These are phyloP conservation scores for Stenurella melanura DNA, from an alignment of 2,888 invertebrate genomes.

Conservation along the genomic window DNA sequence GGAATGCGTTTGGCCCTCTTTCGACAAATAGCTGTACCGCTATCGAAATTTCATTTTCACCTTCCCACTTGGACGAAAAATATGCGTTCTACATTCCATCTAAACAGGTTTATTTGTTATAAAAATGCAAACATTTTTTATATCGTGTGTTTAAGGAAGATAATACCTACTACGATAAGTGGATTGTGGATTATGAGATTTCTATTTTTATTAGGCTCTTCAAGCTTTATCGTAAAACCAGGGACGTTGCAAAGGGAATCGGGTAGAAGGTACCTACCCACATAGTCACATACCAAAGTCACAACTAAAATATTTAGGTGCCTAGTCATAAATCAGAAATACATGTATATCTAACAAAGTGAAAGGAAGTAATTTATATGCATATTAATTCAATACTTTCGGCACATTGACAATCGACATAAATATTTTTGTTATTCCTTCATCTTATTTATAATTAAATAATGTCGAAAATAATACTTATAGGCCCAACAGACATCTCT, in stretches of 20 bases:
- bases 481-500: too few species aligned
- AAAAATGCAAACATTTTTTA: slow-evolving; percentile 38
- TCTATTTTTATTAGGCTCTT: not conserved
- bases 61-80: slow-evolving; percentile 44
- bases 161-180: not conserved
- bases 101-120: slow-evolving; percentile 51
- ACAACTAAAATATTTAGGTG: too few species aligned
- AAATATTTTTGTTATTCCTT: too few species aligned
- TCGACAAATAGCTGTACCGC: slow-evolving; percentile 56
- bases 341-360: too few species aligned
- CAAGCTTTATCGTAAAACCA: not conserved
- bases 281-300: too few species aligned
- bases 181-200: slow-evolving; percentile 1
- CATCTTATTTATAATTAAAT: too few species aligned
- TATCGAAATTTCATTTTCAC: slow-evolving; percentile 44
- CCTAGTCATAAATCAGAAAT: too few species aligned
- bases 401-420: not conserved
- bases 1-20: slow-evolving; percentile 62
- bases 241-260: not conserved
- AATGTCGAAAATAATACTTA: too few species aligned
- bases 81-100: slow-evolving; percentile 54
- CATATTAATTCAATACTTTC: not conserved
- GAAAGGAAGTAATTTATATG: not conserved
- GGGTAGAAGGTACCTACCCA: too few species aligned
- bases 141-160: not conserved